phyloP scores from a whole-genome alignment of 2,888 invertebrate species.

The Oscheius onirici region DNA sequence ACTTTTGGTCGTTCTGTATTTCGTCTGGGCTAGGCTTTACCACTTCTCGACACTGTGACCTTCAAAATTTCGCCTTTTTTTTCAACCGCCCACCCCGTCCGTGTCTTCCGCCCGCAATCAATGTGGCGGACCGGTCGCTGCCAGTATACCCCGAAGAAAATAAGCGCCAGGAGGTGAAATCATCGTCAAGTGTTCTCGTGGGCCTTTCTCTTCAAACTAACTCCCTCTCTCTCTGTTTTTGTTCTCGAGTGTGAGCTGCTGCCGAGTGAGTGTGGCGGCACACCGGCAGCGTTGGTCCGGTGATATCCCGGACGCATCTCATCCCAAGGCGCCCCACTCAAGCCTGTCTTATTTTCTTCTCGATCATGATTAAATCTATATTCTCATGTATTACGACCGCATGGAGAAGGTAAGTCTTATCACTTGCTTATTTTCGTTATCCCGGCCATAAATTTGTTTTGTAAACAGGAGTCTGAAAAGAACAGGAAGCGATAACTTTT shows the following conservation, averaged over 20 bases:
- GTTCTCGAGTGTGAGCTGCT: constrained; percentile 17
- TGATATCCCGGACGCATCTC: constrained; percentile 27
- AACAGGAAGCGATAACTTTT: background rate
- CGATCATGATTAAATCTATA: constrained; percentile 26
- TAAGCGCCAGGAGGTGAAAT: constrained; percentile 24
- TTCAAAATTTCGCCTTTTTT: background rate
- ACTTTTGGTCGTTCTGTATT: too few species aligned
- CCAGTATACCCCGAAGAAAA: constrained; percentile 12
- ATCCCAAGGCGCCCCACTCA: background rate
- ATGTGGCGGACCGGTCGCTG: constrained; percentile 22
- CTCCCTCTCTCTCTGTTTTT: background rate
- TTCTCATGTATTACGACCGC: constrained; percentile 17
- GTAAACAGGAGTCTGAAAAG: background rate
- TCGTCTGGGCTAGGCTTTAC: too few species aligned
- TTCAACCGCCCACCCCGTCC: background rate
- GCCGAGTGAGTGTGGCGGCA: too few species aligned
- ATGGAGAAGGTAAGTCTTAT: constrained; percentile 19
- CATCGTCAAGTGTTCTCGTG: constrained; percentile 26
- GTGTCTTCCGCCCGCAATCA: background rate
- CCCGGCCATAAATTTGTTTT: background rate
- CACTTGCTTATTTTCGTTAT: background rate
- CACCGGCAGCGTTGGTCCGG: background rate
- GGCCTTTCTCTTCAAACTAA: constrained; percentile 7
- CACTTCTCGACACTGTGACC: background rate
- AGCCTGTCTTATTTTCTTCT: background rate